These are phyloP conservation scores for Idris sp. DNA, from an alignment of 1,140 invertebrate genomes.

Conservation along the genomic window DNA sequence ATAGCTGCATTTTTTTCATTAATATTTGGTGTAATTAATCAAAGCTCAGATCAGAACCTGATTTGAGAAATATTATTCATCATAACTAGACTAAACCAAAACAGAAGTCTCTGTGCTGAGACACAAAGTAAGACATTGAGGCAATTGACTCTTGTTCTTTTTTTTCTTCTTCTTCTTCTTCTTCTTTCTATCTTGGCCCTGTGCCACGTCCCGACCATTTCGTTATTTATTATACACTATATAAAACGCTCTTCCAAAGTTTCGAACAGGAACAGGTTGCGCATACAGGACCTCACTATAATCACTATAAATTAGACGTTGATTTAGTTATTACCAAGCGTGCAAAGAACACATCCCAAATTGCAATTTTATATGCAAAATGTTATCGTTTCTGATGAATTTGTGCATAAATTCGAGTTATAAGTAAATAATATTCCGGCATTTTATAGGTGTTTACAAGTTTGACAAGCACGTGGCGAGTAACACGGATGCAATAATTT, in stretches of 20 bases:
- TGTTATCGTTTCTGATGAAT: too few species aligned
- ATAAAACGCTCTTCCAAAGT: constrained; percentile 26
- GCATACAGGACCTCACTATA: constrained; percentile 7
- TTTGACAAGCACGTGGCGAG: too few species aligned
- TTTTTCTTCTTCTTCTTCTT: constrained; percentile 22
- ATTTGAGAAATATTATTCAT: constrained; percentile 41
- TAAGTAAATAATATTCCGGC: too few species aligned
- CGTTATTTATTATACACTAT: constrained; percentile 50
- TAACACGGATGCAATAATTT: too few species aligned
- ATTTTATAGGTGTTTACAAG: too few species aligned
- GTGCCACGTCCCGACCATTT: constrained; percentile 29
- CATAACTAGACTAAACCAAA: constrained; percentile 22
- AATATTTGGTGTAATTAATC: too few species aligned
- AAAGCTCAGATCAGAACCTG: constrained; percentile 31
- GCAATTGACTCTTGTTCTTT: constrained; percentile 36
- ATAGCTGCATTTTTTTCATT: constrained; percentile 40
- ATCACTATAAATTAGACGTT: constrained; percentile 27
- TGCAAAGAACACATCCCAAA: too few species aligned
- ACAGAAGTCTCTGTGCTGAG: constrained; percentile 30
- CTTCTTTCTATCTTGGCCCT: constrained; percentile 31
- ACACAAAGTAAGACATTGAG: constrained; percentile 39
- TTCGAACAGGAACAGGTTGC: constrained; percentile 26
- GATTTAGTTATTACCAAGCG: constrained; percentile 31
- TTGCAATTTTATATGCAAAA: too few species aligned
- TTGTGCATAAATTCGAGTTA: too few species aligned